Evolutionary conservation across 2,113 vertebrate genomes (phyloP), one percentile per base, ranked within the genome.

Genomic region (Emydura subglobosa): DNA sequence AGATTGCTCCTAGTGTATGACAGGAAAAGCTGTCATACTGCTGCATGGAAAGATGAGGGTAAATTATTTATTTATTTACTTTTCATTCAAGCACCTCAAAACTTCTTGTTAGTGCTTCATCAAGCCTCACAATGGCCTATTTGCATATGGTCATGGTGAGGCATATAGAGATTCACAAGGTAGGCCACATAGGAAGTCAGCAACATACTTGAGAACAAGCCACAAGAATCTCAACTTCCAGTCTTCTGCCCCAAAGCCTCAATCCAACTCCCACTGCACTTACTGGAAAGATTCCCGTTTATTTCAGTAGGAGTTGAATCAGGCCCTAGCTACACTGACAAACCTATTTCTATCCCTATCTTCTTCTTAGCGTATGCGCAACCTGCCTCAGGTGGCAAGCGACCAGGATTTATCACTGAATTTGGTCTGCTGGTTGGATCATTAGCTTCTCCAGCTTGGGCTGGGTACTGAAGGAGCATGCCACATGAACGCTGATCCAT

Each of bases 31-130:
- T 89, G 89, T 91, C 90, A 84, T 76, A 39, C 59, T 59, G 42
- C 55, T 94, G 57, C 90, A 16, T 10, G 87, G 78, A 59, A 86
- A 88, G 83, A 94, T 83, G 96, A 92, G 95, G 90, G 86, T 79
- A 83, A 95, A 94, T 85, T 0, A 0, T 82, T 29, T 12, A 83
- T 14, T 17, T 17, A 68, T 34, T n/a, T 91, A 12, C 55, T 88
- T 95, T 95, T 91, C 87, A 68, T 90, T 86, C 86, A 47, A 83
- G 24, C 44, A 80, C 44, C 17, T 82, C 44, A 87, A 7, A 44
- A 44, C 34, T 3, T 79, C 91, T 87, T 94, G 80, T 22, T 85
- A 91, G 91, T 87, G 84, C 87, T 96, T 47, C 0, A 0, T 92
- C 82, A 96, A 85, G 24, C 16, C 50, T 96, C 11, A 83, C 13